Conservation (phyloP, 2,888 invertebrate species). For the Sipha maydis region DNA sequence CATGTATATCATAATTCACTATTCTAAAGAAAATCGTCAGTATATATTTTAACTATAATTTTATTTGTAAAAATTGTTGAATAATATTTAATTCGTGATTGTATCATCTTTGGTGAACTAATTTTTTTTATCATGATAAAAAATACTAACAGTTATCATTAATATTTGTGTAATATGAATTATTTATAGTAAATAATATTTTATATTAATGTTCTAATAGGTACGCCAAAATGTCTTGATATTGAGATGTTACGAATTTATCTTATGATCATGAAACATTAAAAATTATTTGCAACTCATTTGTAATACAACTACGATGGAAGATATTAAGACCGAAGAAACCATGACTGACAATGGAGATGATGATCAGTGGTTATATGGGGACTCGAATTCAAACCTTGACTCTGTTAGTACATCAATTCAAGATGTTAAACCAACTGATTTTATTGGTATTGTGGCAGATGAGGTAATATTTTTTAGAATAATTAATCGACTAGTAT, state of each 20-base stretch:
- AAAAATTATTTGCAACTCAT: neutral
- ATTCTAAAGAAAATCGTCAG: too few species aligned
- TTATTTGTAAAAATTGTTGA: too few species aligned
- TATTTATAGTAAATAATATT: too few species aligned
- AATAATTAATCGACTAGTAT: neutral
- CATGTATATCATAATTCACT: too few species aligned
- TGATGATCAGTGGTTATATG: conserved; percentile 90
- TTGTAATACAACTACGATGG: conserved; percentile 17
- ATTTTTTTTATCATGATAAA: too few species aligned
- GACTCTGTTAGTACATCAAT: conserved; percentile 68
- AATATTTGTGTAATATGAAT: neutral
- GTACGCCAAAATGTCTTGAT: too few species aligned
- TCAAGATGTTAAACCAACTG: conserved; percentile 64
- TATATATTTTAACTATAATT: too few species aligned
- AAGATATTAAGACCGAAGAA: conserved; percentile 11
- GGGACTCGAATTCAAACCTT: conserved; percentile 70
- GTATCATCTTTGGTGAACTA: too few species aligned
- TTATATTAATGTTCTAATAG: too few species aligned
- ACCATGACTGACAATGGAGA: conserved; percentile 70
- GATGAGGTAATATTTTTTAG: conserved; percentile 44
- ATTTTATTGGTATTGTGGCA: neutral
- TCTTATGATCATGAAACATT: neutral
- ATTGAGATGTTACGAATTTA: too few species aligned
- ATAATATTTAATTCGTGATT: too few species aligned
- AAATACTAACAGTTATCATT: conserved; percentile 2